These are phyloP conservation scores for Sphaeramia orbicularis DNA, from an alignment of 2,797 vertebrate species.

Conservation along the genomic window DNA sequence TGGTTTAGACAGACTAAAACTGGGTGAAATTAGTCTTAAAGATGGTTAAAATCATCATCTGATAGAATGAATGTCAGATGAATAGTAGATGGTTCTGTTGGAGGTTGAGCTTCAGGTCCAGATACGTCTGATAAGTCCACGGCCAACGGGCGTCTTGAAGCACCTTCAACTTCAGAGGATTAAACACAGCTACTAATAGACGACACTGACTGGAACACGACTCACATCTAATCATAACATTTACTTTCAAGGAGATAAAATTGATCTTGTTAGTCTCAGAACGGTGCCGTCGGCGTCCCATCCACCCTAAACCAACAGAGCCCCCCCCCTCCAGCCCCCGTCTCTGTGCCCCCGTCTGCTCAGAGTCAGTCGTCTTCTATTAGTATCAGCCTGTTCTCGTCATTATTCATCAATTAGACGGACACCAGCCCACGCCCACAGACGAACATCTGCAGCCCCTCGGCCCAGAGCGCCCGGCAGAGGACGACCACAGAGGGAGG, in stretches of 20 bases:
- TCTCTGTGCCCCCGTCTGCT: constrained; percentile 64
- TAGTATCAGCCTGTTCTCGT: constrained; percentile 76
- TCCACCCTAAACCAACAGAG: constrained; percentile 11
- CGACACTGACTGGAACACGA: background rate
- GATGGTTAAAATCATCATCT: too few species aligned
- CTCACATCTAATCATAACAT: background rate
- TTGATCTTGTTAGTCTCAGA: constrained; percentile 6
- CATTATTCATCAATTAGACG: constrained; percentile 82
- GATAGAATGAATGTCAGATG: too few species aligned
- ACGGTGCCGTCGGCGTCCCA: constrained; percentile 9
- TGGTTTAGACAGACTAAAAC: too few species aligned
- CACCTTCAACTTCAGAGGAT: too few species aligned
- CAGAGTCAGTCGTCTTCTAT: constrained; percentile 78
- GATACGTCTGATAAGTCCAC: too few species aligned
- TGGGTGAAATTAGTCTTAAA: too few species aligned
- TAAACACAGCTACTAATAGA: too few species aligned
- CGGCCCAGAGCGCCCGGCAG: constrained; percentile 61
- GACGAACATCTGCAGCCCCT: constrained; percentile 82
- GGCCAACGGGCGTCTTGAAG: too few species aligned
- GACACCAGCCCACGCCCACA: constrained; percentile 67
- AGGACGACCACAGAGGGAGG: constrained; percentile 14
- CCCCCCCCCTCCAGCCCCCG: constrained; percentile 18
- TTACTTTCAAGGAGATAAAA: constrained; percentile 11
- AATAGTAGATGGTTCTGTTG: too few species aligned
- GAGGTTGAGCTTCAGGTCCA: too few species aligned